phyloP scores from a whole-genome alignment of 2,113 vertebrate genomes.

The Gasterosteus nipponicus region DNA sequence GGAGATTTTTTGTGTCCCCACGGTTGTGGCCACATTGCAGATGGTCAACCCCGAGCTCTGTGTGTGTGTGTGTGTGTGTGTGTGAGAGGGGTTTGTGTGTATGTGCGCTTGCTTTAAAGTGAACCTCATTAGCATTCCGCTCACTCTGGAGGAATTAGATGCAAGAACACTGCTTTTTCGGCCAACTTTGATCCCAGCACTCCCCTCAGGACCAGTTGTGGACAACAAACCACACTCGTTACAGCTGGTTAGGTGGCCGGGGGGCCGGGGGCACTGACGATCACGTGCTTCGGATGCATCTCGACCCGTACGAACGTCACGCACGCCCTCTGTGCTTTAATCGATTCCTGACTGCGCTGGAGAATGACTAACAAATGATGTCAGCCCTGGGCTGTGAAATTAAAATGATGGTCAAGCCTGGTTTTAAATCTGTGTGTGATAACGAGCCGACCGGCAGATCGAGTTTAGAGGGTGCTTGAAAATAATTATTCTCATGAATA shows the following conservation, averaged over 20 bases:
- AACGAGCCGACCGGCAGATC: conserved; percentile 25
- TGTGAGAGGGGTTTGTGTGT: conserved; percentile 16
- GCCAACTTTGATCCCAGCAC: conserved; percentile 76
- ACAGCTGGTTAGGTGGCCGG: conserved; percentile 66
- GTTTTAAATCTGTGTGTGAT: conserved; percentile 40
- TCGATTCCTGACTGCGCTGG: conserved; percentile 45
- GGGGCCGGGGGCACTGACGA: conserved; percentile 31
- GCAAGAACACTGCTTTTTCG: conserved; percentile 77
- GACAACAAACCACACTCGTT: conserved; percentile 72
- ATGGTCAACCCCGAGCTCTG: conserved; percentile 59
- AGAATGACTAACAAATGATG: conserved; percentile 63
- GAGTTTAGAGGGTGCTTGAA: conserved; percentile 43
- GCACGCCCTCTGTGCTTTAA: conserved; percentile 41
- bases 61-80: conserved; percentile 4
- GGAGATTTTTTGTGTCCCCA: not conserved
- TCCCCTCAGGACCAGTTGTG: conserved; percentile 64
- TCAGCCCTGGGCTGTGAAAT: conserved; percentile 56
- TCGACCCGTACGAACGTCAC: conserved; percentile 31
- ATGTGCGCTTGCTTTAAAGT: conserved; percentile 48
- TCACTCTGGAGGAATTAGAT: conserved; percentile 75
- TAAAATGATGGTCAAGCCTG: conserved; percentile 55
- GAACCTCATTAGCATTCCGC: conserved; percentile 73
- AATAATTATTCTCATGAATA: conserved; percentile 57
- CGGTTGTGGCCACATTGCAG: conserved; percentile 63
- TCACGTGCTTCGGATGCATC: conserved; percentile 34